A percentile compares a stretch with the other conserved stretches of the same genome.
Conservation (phyloP, 2,888 invertebrate genomes). For the Perdita meconis region DNA sequence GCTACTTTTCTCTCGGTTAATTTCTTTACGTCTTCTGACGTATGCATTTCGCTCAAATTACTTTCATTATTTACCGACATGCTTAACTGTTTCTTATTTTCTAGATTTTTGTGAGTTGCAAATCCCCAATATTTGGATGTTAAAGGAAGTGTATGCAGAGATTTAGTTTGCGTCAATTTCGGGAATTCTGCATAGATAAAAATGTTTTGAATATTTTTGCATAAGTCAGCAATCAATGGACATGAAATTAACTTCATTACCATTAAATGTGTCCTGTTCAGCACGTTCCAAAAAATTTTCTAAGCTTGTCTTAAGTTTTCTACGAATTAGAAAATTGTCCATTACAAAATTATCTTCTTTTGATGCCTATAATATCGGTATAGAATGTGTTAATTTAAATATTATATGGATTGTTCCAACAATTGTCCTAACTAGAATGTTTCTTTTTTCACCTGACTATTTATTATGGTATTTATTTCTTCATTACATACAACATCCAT, state of each 20-base stretch:
- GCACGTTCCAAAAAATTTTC: conserved; percentile 70
- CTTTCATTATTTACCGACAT: neutral
- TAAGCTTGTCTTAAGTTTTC: conserved; percentile 69
- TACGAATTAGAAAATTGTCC: conserved; percentile 60
- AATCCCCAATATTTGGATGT: conserved; percentile 33
- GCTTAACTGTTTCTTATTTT: conserved; percentile 33
- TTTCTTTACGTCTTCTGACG: conserved; percentile 10
- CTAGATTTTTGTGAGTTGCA: conserved; percentile 34
- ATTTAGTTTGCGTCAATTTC: conserved; percentile 53
- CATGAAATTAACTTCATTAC: conserved; percentile 41
- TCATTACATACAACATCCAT: conserved; percentile 73
- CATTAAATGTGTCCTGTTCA: conserved; percentile 47
- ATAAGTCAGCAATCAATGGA: conserved; percentile 11
- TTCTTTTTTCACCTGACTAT: conserved; percentile 24
- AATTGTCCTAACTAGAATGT: conserved; percentile 20
- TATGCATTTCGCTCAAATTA: neutral
- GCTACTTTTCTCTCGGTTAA: conserved; percentile 6
- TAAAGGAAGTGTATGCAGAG: conserved; percentile 1
- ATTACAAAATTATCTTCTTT: conserved; percentile 12
- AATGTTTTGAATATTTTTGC: conserved; percentile 26
- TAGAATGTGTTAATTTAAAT: too few species aligned
- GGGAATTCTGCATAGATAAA: conserved; percentile 51
- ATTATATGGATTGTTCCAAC: neutral
- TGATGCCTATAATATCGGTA: conserved; percentile 29
- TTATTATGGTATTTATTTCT: conserved; percentile 27